Percentiles rank a stretch among this genome's conserved stretches.
These are phyloP conservation scores for Polydrusus cervinus DNA, from an alignment of 2,888 invertebrate genomes.

Conservation along the genomic window DNA sequence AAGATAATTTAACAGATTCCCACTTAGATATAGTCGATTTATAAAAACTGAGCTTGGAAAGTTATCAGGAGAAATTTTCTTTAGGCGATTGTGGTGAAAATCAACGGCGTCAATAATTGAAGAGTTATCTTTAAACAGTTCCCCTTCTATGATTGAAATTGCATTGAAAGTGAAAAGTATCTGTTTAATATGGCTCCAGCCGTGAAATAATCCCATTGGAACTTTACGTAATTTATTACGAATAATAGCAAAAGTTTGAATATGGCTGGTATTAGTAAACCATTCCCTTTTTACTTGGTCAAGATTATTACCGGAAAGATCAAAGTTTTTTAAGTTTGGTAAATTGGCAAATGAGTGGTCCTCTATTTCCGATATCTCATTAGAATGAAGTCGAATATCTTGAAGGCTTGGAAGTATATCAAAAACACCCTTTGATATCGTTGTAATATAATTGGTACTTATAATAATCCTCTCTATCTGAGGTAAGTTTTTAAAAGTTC, in stretches of 20 bases:
- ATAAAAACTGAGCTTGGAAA: slow-evolving; percentile 1
- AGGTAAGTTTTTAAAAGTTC: no score
- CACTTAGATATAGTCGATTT: not conserved
- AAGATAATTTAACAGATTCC: slow-evolving; percentile 6
- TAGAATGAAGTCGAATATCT: not conserved
- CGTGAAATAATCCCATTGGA: not conserved
- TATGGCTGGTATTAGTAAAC: no score
- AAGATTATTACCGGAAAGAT: no score
- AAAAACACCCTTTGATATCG: no score
- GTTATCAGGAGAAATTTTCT: not conserved
- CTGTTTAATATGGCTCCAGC: not conserved
- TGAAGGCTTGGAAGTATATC: no score
- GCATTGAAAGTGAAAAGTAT: not conserved
- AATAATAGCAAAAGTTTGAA: not conserved
- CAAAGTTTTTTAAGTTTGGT: no score
- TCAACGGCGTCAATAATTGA: not conserved
- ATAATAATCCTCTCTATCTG: no score
- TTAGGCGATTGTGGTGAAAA: not conserved
- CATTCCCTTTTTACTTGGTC: not conserved
- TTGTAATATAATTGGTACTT: no score
- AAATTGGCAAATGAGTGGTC: no score
- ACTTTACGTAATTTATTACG: not conserved
- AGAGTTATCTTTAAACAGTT: not conserved
- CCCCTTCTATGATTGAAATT: not conserved
- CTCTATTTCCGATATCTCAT: no score